Evolutionary conservation across 2,888 invertebrate species (phyloP), one percentile per base, ranked within the genome.

Genomic region (Andricus quercusramuli): DNA sequence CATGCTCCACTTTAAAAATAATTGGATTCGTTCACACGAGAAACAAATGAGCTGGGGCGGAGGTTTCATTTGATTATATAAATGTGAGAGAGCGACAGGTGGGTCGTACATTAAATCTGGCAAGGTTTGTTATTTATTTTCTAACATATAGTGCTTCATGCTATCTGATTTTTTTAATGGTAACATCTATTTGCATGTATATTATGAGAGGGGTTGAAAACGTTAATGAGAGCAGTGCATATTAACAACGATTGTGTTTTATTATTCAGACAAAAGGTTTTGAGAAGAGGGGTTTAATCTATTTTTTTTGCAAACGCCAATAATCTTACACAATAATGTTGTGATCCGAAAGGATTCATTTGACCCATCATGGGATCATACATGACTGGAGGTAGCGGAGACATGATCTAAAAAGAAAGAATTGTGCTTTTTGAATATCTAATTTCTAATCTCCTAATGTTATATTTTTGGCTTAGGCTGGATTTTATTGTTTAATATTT

Each of bases 281-380:
- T 41, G 11, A 67, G 6, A 22, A 20, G 15, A 20, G 59, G 77
- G 76, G 17, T 20, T 77, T 13, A 62, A 22, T 62, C n/a, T 41
- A 64, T 32, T 25, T 25, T n/a, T 64, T 77, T 22, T 37, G 25
- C 22, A 64, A 77, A 44, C 81, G 77, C 82, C 78, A 83, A 83
- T 77, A 86, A 82, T 86, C 90, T 90, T 90, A 90, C 88, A 88
- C 88, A 86, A 86, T 88, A 89, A 85, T 86, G 85, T 84, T 90
- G 88, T 78, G 88, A 82, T 86, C 86, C 88, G 82, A 88, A 89
- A 85, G 88, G 88, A 86, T 88, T 90, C 85, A 88, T 89, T 89
- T 89, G 89, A 81, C 87, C 88, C 83, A 87, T 89, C 88, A 87
- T 89, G 85, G 89, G 86, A 86, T 86, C 88, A 85, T 88, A 88